Evolutionary conservation across 2,113 vertebrate species (phyloP).

Genomic region (Scomber japonicus): DNA sequence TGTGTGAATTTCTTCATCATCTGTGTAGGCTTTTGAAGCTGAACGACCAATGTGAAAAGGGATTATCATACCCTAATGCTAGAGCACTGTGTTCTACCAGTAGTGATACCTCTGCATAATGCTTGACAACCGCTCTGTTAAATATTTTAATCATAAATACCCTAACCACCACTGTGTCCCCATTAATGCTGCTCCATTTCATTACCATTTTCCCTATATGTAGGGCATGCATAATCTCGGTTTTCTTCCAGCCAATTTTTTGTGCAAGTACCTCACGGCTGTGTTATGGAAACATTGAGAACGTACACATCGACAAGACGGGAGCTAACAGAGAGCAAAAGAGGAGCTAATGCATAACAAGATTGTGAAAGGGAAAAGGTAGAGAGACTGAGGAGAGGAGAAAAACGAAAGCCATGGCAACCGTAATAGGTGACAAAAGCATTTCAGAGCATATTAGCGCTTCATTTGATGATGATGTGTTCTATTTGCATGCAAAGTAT

Average conservation of each 20-base stretch:
- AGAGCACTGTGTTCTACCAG: conserved; percentile 42
- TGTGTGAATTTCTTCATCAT: conserved; percentile 39
- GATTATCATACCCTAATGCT: conserved; percentile 59
- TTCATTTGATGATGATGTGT: conserved; percentile 54
- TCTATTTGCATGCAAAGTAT: conserved; percentile 64
- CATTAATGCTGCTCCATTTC: conserved; percentile 66
- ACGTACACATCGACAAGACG: conserved; percentile 48
- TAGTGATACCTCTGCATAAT: conserved; percentile 58
- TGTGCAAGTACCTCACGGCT: conserved; percentile 55
- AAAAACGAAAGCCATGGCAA: conserved; percentile 56
- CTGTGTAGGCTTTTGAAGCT: conserved; percentile 33
- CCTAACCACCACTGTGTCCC: conserved; percentile 50
- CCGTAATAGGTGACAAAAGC: conserved; percentile 58
- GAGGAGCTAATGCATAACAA: conserved; percentile 20
- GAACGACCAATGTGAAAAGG: conserved; percentile 48
- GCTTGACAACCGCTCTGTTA: conserved; percentile 51
- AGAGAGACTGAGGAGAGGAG: conserved; percentile 24
- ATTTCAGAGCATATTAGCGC: conserved; percentile 57
- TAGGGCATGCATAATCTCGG: conserved; percentile 77
- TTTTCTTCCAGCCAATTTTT: conserved; percentile 73
- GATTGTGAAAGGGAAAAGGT: conserved; percentile 14
- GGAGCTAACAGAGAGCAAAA: conserved; percentile 17
- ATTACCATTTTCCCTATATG: conserved; percentile 73
- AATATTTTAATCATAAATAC: conserved; percentile 73
- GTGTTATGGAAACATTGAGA: conserved; percentile 51